Evolutionary conservation across 2,113 vertebrate genomes (phyloP).

Genomic region (Fulmarus glacialis): DNA sequence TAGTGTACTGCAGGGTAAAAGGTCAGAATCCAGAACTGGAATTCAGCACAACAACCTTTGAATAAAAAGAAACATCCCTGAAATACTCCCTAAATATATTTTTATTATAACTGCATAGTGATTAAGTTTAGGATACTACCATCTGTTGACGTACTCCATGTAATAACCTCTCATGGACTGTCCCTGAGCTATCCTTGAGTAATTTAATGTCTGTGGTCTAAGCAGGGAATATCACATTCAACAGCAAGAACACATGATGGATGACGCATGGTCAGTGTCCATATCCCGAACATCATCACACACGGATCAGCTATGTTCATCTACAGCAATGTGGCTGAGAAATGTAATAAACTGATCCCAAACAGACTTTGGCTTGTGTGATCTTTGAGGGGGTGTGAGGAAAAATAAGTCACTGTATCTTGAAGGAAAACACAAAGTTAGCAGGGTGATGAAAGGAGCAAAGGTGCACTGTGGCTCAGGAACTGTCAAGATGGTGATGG

Average conservation of each 20-base stretch:
- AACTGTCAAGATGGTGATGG: constrained; percentile 31
- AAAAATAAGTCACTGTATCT: constrained; percentile 1
- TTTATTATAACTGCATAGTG: neutral
- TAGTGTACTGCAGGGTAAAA: neutral
- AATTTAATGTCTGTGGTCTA: constrained; percentile 3
- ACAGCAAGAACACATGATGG: neutral
- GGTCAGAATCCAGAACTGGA: neutral
- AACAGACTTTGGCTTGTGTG: neutral
- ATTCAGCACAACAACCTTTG: neutral
- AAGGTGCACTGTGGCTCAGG: neutral
- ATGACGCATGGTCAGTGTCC: neutral
- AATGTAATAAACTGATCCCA: neutral
- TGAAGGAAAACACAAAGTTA: constrained; percentile 41
- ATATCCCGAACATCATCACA: neutral
- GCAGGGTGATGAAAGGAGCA: constrained; percentile 20
- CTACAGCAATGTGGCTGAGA: neutral
- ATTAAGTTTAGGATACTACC: neutral
- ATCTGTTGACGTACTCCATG: neutral
- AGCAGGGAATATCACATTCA: neutral
- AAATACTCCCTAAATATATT: neutral
- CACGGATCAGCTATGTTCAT: neutral
- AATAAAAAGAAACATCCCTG: neutral
- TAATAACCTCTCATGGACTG: neutral
- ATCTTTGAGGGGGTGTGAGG: neutral
- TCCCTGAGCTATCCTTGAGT: neutral